Conservation (phyloP, 2,797 vertebrate species). For the Poecilia gillii region DNA sequence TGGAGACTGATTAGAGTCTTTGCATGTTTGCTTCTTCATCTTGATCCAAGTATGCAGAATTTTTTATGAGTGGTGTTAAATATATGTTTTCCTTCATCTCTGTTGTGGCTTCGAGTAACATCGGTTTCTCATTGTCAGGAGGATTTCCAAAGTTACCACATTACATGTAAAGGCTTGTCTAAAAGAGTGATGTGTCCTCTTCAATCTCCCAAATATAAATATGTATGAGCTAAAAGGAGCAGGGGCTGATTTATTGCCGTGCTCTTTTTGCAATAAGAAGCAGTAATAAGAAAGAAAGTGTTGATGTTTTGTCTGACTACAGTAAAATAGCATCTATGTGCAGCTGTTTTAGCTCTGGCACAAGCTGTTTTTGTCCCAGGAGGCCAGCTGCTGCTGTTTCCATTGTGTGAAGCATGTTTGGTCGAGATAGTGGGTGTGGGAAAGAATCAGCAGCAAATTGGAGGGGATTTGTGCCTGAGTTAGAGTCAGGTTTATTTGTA, state of each 20-base stretch:
- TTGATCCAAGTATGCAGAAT: slow-evolving; percentile 7
- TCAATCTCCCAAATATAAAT: slow-evolving; percentile 20
- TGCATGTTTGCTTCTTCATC: slow-evolving; percentile 1
- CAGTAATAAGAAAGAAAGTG: slow-evolving; percentile 18
- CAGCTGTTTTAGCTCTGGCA: slow-evolving; percentile 30
- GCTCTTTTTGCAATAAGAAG: slow-evolving; percentile 24
- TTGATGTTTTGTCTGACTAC: slow-evolving; percentile 49
- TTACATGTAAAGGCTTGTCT: background rate
- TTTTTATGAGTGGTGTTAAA: slow-evolving; percentile 40
- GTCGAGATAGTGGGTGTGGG: slow-evolving; percentile 67
- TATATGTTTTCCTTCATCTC: slow-evolving; percentile 9
- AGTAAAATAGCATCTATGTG: slow-evolving; percentile 24
- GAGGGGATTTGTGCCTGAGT: slow-evolving; percentile 56
- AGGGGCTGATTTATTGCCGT: background rate
- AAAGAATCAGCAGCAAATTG: slow-evolving; percentile 57
- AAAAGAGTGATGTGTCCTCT: background rate
- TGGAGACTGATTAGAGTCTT: background rate
- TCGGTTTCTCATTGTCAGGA: slow-evolving; percentile 12
- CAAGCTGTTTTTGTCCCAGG: slow-evolving; percentile 43
- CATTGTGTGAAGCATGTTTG: slow-evolving; percentile 56
- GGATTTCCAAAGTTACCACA: slow-evolving; percentile 21
- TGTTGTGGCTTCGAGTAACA: slow-evolving; percentile 40
- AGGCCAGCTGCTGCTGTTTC: slow-evolving; percentile 45
- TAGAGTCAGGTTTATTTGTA: background rate
- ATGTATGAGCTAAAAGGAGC: background rate